Percentiles rank a stretch among this genome's conserved stretches.
These are phyloP conservation scores for Amyelois transitella DNA, from an alignment of 1,140 invertebrate species.

Conservation along the genomic window DNA sequence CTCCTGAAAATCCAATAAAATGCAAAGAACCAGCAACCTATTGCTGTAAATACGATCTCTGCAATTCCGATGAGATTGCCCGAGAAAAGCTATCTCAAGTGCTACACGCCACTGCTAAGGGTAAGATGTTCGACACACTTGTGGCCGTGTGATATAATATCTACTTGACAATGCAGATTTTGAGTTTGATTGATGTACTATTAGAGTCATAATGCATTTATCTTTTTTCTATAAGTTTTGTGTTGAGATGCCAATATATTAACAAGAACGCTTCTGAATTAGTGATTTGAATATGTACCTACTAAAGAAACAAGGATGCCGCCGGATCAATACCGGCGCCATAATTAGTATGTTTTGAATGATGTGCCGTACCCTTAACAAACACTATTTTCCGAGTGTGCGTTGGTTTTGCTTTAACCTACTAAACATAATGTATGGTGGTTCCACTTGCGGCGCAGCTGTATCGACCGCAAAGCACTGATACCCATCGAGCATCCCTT, in stretches of 20 bases:
- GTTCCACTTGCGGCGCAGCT: slow-evolving; percentile 68
- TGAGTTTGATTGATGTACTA: slow-evolving; percentile 69
- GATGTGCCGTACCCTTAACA: slow-evolving; percentile 63
- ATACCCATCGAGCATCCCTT: slow-evolving; percentile 70
- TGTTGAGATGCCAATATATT: slow-evolving; percentile 69
- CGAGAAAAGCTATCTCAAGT: slow-evolving; percentile 43
- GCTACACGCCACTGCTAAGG: slow-evolving; percentile 42
- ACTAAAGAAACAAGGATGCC: slow-evolving; percentile 39
- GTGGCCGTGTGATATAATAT: slow-evolving; percentile 45
- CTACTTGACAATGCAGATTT: slow-evolving; percentile 53
- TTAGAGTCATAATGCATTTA: slow-evolving; percentile 64
- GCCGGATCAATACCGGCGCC: slow-evolving; percentile 19
- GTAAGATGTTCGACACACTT: slow-evolving; percentile 60
- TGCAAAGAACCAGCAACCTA: slow-evolving; percentile 51
- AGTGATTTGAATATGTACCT: slow-evolving; percentile 65
- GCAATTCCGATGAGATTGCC: slow-evolving; percentile 57
- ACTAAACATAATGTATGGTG: slow-evolving; percentile 69
- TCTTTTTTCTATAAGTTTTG: slow-evolving; percentile 61
- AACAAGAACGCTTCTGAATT: slow-evolving; percentile 63
- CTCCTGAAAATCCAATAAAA: slow-evolving; percentile 50
- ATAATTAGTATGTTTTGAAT: slow-evolving; percentile 61
- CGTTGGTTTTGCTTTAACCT: slow-evolving; percentile 70
- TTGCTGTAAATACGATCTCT: slow-evolving; percentile 64
- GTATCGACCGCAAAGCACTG: slow-evolving; percentile 63
- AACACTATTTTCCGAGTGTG: slow-evolving; percentile 68